A percentile compares a stretch with the other conserved stretches of the same genome.
These are phyloP conservation scores for Asobara japonica DNA, from an alignment of 1,140 invertebrate genomes.

Conservation along the genomic window DNA sequence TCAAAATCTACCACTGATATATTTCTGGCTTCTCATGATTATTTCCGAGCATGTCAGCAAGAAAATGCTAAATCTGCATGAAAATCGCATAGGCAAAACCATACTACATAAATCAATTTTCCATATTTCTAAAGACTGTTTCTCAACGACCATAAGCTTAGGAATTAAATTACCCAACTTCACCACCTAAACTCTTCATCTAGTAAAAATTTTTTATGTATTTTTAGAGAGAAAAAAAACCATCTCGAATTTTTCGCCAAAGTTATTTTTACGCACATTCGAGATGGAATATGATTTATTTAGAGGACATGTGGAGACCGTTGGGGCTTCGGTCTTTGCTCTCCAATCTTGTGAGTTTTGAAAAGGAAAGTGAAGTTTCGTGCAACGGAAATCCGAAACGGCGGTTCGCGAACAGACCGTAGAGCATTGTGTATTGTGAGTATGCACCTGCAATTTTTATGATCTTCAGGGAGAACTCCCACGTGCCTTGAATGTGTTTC, in stretches of 20 bases:
- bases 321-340: background rate
- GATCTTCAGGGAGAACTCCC: constrained; percentile 46
- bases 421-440: constrained; percentile 49
- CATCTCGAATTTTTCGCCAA: background rate
- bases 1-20: no score
- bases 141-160: no score
- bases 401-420: constrained; percentile 21
- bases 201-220: no score
- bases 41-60: no score
- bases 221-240: no score
- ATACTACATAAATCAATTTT: no score
- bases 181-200: no score
- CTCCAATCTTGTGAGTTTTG: constrained; percentile 1
- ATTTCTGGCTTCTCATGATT: no score
- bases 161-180: no score
- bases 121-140: no score
- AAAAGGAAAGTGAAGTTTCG: constrained; percentile 10
- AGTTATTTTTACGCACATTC: background rate
- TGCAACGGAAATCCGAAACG: constrained; percentile 29
- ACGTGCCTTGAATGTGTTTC: constrained; percentile 39
- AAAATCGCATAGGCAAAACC: no score
- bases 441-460: constrained; percentile 50
- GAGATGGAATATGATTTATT: background rate
- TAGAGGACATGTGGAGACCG: background rate
- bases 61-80: no score